Percentiles rank a stretch among this genome's conserved stretches.
Evolutionary conservation across 2,113 vertebrate species (phyloP).

Genomic region (Cisticola juncidis): DNA sequence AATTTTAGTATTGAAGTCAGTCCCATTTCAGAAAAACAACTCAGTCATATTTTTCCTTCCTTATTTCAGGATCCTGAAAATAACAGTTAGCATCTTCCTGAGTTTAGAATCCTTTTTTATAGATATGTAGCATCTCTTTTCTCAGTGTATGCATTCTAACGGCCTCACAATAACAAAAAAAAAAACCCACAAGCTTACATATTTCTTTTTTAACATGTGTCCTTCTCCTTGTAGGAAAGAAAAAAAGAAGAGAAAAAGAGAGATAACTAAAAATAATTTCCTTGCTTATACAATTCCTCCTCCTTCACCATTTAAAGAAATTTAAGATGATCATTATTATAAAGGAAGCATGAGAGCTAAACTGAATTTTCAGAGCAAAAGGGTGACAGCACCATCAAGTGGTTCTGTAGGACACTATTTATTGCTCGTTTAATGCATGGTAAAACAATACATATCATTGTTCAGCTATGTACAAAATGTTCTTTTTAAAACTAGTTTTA

Average conservation of each 20-base stretch:
- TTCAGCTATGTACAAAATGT: neutral
- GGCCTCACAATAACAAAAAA: neutral
- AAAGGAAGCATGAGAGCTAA: neutral
- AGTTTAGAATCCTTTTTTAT: neutral
- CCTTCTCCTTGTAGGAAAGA: neutral
- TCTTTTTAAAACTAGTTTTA: neutral
- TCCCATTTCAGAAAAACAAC: neutral
- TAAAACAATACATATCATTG: neutral
- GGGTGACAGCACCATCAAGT: conserved; percentile 53
- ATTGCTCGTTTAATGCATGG: neutral
- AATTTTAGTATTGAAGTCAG: neutral
- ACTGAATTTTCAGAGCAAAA: neutral
- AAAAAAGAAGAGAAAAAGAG: no score
- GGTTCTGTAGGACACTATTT: neutral
- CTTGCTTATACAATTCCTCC: neutral
- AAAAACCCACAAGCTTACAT: neutral
- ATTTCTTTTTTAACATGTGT: neutral
- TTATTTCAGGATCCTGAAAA: neutral
- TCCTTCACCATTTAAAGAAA: neutral
- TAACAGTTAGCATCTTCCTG: neutral
- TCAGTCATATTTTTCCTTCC: neutral
- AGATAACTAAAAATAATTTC: neutral
- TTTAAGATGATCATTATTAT: neutral
- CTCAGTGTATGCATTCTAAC: rapidly evolving
- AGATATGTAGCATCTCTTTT: neutral